Conservation (phyloP, 2,797 vertebrate species). For the Enteromius fasciolatus region DNA sequence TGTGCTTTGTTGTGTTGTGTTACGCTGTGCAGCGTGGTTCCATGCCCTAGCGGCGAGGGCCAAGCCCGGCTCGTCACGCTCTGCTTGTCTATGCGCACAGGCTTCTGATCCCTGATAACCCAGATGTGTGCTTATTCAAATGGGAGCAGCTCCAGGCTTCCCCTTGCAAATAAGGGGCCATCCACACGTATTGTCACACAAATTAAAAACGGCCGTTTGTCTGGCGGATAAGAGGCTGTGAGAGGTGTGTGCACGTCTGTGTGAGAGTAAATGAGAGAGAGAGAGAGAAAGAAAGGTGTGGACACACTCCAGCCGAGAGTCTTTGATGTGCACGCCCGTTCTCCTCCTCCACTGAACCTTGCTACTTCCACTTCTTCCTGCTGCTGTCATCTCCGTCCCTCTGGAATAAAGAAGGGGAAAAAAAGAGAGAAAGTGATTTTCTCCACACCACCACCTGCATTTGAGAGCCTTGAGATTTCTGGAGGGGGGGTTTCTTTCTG, state of each 20-base stretch:
- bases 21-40: constrained; percentile 9
- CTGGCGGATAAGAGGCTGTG: constrained; percentile 66
- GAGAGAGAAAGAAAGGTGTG: constrained; percentile 33
- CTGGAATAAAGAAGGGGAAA: constrained; percentile 51
- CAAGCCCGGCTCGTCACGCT: constrained; percentile 27
- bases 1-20: constrained; percentile 38
- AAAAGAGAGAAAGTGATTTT: constrained; percentile 65
- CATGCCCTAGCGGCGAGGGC: constrained; percentile 53
- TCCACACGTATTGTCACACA: constrained; percentile 78
- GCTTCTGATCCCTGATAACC: constrained; percentile 76
- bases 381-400: constrained; percentile 58
- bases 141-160: constrained; percentile 75
- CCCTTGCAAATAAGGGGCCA: constrained; percentile 81
- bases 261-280: constrained; percentile 23
- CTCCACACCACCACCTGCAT: constrained; percentile 71
- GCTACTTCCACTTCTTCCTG: constrained; percentile 39
- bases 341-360: constrained; percentile 51
- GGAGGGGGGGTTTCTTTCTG: constrained; percentile 61
- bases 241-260: constrained; percentile 42
- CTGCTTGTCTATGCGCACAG: constrained; percentile 46
- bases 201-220: constrained; percentile 80
- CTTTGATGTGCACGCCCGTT: constrained; percentile 44
- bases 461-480: constrained; percentile 61
- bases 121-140: constrained; percentile 81
- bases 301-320: constrained; percentile 33